These are phyloP conservation scores for Sebastiscus albofasciatus DNA, from an alignment of 2,797 vertebrate species.

Conservation along the genomic window DNA sequence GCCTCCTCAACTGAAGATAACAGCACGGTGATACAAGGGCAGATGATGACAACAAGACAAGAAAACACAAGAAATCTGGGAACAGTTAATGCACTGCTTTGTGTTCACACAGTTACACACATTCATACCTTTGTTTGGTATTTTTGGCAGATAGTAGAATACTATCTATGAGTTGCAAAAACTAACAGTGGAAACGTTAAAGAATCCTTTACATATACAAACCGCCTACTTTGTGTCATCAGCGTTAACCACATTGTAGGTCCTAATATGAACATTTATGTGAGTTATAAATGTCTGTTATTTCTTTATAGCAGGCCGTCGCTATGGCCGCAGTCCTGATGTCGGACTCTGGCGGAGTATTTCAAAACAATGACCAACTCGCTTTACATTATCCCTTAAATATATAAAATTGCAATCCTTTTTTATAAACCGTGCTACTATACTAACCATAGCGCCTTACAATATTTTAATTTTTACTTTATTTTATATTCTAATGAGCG, in stretches of 20 bases:
- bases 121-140: neutral
- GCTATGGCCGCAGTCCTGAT: no score
- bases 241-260: no score
- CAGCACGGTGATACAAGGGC: neutral
- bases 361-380: no score
- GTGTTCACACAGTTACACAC: neutral
- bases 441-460: neutral
- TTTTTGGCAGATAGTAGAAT: neutral
- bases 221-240: no score
- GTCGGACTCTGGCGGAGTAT: no score
- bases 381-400: no score
- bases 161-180: no score
- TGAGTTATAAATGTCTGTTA: no score
- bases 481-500: neutral
- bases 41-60: neutral
- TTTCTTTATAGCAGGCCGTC: no score
- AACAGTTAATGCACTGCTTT: neutral
- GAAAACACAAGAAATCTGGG: neutral
- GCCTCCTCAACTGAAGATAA: slow-evolving; percentile 12
- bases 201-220: no score
- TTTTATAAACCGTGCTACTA: neutral
- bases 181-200: neutral
- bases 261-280: no score
- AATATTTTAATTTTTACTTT: neutral
- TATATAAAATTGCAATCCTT: neutral